These are phyloP conservation scores for Galemys pyrenaicus DNA, from an alignment of 2,113 vertebrate species.

Conservation along the genomic window DNA sequence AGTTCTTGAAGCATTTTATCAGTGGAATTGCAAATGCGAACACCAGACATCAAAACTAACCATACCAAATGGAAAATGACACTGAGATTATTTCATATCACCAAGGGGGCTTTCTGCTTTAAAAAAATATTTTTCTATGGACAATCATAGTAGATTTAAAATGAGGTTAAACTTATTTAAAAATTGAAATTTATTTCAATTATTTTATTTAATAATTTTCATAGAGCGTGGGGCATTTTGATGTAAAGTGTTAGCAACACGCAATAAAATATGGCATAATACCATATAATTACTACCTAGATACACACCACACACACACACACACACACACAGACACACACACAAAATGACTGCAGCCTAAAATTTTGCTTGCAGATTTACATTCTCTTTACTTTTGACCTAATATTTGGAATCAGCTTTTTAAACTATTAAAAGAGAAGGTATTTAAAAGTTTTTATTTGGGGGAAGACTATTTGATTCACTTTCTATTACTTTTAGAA, in stretches of 20 bases:
- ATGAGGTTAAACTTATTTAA: neutral
- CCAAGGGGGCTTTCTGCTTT: neutral
- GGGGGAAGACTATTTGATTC: neutral
- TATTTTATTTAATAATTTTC: neutral
- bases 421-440: neutral
- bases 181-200: too few species aligned
- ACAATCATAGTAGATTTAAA: neutral
- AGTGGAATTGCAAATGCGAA: neutral
- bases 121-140: neutral
- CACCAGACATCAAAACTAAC: neutral
- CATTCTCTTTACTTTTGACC: neutral
- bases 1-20: neutral
- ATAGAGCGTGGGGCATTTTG: neutral
- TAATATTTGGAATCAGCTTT: neutral
- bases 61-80: neutral
- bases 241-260: neutral
- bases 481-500: neutral
- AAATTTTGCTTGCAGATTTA: neutral
- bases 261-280: slow-evolving; percentile 12
- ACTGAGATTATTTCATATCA: neutral
- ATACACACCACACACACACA: neutral
- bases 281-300: neutral
- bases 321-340: neutral
- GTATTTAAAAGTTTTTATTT: neutral
- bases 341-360: neutral